Evolutionary conservation across 2,797 vertebrate genomes (phyloP).

Genomic region (Mus caroli): DNA sequence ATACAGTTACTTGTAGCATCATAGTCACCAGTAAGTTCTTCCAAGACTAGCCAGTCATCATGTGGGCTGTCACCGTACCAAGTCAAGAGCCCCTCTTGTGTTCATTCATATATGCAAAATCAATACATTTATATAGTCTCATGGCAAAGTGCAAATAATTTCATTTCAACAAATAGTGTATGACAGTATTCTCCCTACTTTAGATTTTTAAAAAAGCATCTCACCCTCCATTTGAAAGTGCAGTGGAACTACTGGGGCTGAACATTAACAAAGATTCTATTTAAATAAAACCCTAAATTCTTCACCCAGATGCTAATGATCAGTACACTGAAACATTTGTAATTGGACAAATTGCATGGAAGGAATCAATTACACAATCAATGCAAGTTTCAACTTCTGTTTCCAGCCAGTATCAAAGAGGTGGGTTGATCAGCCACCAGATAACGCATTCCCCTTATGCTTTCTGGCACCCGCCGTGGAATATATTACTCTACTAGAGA

Average conservation of each 20-base stretch:
- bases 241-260: neutral
- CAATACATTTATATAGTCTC: neutral
- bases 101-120: neutral
- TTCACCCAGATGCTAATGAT: conserved; percentile 77
- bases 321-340: conserved; percentile 67
- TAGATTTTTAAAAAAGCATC: neutral
- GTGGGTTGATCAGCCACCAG: conserved; percentile 76
- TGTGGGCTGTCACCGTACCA: neutral
- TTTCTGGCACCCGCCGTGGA: conserved; percentile 77
- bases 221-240: neutral
- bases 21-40: neutral
- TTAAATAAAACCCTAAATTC: conserved; percentile 71
- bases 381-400: conserved; percentile 84
- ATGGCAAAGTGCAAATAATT: conserved; percentile 25
- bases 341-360: conserved; percentile 78
- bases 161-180: neutral
- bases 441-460: conserved; percentile 77
- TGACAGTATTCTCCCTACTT: neutral
- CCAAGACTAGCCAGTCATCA: neutral
- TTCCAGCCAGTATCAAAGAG: conserved; percentile 81
- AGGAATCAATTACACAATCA: conserved; percentile 78
- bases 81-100: neutral
- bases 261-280: conserved; percentile 48
- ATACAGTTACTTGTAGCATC: neutral
- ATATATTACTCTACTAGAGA: conserved; percentile 79